Conservation (phyloP, 2,113 vertebrate species). For the Rhabdomys dilectus region DNA sequence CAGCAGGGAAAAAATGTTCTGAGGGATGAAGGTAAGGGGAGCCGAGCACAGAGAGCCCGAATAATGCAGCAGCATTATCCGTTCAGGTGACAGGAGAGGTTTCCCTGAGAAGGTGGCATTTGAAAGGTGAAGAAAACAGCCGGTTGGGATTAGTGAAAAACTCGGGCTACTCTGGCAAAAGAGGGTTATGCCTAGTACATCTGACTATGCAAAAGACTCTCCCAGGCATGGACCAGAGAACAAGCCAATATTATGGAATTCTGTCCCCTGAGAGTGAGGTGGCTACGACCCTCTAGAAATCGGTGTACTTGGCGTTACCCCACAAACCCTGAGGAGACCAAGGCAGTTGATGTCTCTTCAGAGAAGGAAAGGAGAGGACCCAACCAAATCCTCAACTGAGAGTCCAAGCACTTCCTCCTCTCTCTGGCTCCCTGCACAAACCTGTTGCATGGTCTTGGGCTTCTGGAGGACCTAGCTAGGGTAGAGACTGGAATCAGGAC, state of each 20-base stretch:
- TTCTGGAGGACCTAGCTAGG: background rate
- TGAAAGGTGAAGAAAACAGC: background rate
- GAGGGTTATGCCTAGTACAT: too few relatives aligned
- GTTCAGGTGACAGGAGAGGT: background rate
- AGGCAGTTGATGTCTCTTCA: background rate
- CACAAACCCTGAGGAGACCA: background rate
- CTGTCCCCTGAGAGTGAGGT: background rate
- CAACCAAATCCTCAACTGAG: background rate
- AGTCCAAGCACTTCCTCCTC: background rate
- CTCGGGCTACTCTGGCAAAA: background rate
- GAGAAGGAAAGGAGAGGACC: too few relatives aligned
- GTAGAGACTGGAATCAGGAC: accelerated
- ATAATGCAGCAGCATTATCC: background rate
- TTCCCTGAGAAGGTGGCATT: background rate
- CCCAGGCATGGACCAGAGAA: background rate
- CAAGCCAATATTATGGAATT: background rate
- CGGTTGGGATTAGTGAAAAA: too few relatives aligned
- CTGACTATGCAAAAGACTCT: background rate
- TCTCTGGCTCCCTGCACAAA: too few relatives aligned
- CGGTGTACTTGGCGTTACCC: too few relatives aligned
- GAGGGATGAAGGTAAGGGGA: too few relatives aligned
- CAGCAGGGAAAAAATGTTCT: background rate
- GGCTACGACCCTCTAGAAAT: background rate
- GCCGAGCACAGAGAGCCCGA: accelerated
- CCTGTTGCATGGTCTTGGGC: background rate